phyloP scores from a whole-genome alignment of 2,113 vertebrate species.

The Caloenas nicobarica region DNA sequence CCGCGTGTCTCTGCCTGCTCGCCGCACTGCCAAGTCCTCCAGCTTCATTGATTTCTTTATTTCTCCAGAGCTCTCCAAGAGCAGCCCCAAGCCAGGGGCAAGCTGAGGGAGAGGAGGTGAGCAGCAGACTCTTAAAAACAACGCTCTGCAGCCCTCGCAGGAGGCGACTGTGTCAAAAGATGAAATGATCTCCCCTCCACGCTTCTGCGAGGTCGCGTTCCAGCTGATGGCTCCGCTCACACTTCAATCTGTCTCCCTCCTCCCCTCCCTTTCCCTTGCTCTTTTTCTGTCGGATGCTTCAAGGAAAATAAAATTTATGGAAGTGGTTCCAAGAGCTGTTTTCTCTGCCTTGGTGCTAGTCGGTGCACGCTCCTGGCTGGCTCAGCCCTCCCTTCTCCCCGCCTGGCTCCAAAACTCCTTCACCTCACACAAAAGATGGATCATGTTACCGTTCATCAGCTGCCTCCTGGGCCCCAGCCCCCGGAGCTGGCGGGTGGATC shows the following conservation, averaged over 20 bases:
- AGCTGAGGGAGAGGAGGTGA: background rate
- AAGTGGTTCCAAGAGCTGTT: constrained; percentile 58
- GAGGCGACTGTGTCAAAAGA: background rate
- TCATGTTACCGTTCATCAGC: constrained; percentile 20
- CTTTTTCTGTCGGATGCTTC: constrained; percentile 18
- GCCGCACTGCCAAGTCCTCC: accelerated
- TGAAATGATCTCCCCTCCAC: background rate
- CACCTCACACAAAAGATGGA: constrained; percentile 23
- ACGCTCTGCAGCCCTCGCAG: background rate
- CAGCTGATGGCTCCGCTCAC: background rate
- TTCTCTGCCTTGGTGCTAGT: constrained; percentile 51
- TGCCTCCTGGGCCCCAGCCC: background rate
- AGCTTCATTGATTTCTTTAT: background rate
- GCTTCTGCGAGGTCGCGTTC: background rate
- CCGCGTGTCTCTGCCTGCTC: background rate
- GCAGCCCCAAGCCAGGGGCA: background rate
- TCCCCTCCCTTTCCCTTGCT: background rate
- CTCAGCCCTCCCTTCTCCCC: constrained; percentile 10
- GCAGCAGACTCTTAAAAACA: background rate
- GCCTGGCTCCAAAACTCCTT: constrained; percentile 17
- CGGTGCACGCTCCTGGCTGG: constrained; percentile 49
- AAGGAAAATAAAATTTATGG: constrained; percentile 67
- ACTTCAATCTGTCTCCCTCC: background rate
- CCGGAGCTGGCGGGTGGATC: background rate
- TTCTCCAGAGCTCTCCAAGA: background rate